Evolutionary conservation across 2,797 vertebrate species (phyloP), one percentile per base, ranked within the genome.

Genomic region (Salarias fasciatus): DNA sequence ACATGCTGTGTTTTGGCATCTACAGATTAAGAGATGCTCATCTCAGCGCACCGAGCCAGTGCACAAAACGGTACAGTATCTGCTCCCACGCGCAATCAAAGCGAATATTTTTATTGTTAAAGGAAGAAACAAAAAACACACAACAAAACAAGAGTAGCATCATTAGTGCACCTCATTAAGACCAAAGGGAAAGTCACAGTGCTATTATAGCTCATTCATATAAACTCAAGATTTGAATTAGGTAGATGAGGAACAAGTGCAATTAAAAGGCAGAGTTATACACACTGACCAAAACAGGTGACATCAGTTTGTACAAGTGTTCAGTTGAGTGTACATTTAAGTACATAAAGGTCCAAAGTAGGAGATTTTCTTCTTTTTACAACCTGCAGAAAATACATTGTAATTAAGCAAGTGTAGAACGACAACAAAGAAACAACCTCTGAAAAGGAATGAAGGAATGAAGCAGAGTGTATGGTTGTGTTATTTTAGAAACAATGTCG

Each of bases 1-100:
- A 98, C 88, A 99, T 99, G 98, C 94, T 99, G 88, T 99, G 97
- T 91, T 99, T 99, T 76, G 98, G 98, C 72, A 99, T 99, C 91
- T 99, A 99, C 88, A 95, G 98, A 92, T 91, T 99, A 90, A 93
- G 98, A 92, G 98, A 99, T 70, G 97, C 97, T 71, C 96, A 99
- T 77, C 80, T 96, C 63, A 92, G 86, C 71, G 30, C 86, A 46
- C 94, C 95, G 0, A 97, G 94, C 84, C 95, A 91, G 54, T 99
- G 97, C 89, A 97, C 96, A 33, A 99, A 99, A 92, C 94, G 98
- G 98, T 99, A 89, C 8, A 7, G 9, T 18, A 10, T 9, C 35
- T 12, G 13, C 2, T 28, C 53, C 37, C n/a, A 1, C 8, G 50
- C n/a, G 5, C 1, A 10, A 9, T 30, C 10, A 8, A 44, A 47